Base-by-base conservation (phyloP, 1,140 invertebrate species). In the Ephestia elutella region DNA sequence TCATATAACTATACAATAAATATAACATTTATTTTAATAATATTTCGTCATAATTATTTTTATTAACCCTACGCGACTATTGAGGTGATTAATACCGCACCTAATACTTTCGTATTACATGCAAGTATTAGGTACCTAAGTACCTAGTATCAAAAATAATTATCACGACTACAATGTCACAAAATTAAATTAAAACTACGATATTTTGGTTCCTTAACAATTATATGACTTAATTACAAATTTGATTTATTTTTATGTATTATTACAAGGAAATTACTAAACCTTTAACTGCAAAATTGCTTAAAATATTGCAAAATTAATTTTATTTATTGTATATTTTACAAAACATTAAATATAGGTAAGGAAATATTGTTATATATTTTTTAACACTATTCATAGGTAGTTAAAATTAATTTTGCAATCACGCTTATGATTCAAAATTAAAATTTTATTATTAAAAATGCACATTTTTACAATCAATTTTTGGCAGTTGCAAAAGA, bases 391-490 rank as follows among this genome's bases (percentile, higher is more conserved):
- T 32, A 28, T 11, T 11, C 8, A 32, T 32, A 10, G 25, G 25
- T 38, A 38, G 2, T 44, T 7, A 17, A 44, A 44, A 44, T 44
- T 1, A 44, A 44, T 44, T 44, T 44, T 44, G 15, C 38, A 44
- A 44, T 44, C 15, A 44, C 3, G 5, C 10, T 44, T 15, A 1
- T 15, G 13, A 4, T 44, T 15, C 15, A 15, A 44, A 44, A 4
- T 44, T 1, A 44, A 44, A 44, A n/a, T n/a, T n/a, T n/a, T n/a
- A n/a, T n/a, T 44, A 44, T 44, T 44, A 15, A 44, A 59, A 59
- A 51, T 59, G 53, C 53, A n/a, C 19, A n/a, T 59, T 38, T 53
- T 25, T 44, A 15, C 38, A 44, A 44, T 13, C 5, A 38, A 44
- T 44, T 44, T 44, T 44, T n/a, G 13, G 38, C 13, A 15, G 38